Evolutionary conservation across 2,113 vertebrate species (phyloP).

Genomic region (Mystacornis crossleyi): DNA sequence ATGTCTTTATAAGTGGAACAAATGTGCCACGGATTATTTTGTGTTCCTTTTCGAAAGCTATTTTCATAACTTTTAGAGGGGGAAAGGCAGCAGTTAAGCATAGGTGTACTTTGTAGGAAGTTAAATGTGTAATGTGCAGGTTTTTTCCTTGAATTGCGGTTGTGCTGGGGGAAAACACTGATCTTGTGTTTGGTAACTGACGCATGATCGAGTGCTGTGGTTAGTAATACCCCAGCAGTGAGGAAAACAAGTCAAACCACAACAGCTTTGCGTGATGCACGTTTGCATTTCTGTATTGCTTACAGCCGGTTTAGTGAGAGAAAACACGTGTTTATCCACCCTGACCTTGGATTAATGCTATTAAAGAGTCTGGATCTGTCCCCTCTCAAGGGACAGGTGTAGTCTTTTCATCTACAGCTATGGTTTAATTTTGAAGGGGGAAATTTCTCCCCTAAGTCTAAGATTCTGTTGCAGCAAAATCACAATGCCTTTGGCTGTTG

Average conservation of each 20-base stretch:
- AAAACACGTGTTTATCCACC: background rate
- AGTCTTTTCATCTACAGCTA: background rate
- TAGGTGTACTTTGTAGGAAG: background rate
- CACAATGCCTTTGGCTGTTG: background rate
- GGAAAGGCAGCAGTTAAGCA: background rate
- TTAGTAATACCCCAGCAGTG: background rate
- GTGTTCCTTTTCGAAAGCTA: background rate
- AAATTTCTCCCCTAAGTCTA: background rate
- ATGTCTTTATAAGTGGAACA: background rate
- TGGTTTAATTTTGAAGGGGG: background rate
- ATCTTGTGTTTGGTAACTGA: background rate
- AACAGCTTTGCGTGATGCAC: background rate
- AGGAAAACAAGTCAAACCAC: background rate
- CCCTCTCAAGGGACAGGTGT: background rate
- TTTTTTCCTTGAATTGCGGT: background rate
- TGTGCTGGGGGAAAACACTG: background rate
- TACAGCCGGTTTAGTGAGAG: background rate
- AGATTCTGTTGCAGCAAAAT: background rate
- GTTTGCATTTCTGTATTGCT: background rate
- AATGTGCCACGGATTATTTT: conserved; percentile 11
- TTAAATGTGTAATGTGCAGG: background rate
- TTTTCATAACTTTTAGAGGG: conserved; percentile 16
- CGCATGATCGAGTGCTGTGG: accelerated
- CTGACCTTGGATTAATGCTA: background rate
- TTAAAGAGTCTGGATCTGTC: background rate